These are phyloP conservation scores for Eupeodes corollae DNA, from an alignment of 1,140 invertebrate genomes.

Conservation along the genomic window DNA sequence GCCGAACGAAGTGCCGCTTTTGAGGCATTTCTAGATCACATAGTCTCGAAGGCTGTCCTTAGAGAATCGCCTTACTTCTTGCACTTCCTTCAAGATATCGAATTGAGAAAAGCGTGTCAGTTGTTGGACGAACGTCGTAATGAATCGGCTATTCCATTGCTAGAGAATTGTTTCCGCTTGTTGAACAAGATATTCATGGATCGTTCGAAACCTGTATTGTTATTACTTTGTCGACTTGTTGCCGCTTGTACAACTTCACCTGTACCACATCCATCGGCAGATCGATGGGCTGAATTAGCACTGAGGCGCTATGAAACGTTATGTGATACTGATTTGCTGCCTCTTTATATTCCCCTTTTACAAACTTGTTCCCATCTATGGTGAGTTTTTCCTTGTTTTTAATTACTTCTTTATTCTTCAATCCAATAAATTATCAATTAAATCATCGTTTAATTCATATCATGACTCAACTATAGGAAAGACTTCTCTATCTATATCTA, in stretches of 20 bases:
- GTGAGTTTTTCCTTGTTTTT: constrained; percentile 24
- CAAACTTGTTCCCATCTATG: constrained; percentile 54
- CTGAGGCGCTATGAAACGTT: constrained; percentile 52
- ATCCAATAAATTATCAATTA: not conserved
- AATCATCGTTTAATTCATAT: too few relatives aligned
- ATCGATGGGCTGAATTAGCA: constrained; percentile 58
- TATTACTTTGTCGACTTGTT: constrained; percentile 60
- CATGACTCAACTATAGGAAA: too few relatives aligned
- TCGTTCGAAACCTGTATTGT: constrained; percentile 51
- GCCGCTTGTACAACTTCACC: constrained; percentile 40
- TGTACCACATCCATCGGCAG: constrained; percentile 44
- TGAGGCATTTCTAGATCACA: constrained; percentile 51
- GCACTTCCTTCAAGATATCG: constrained; percentile 55
- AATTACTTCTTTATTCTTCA: not conserved
- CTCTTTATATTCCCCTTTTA: constrained; percentile 57
- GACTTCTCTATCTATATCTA: too few relatives aligned
- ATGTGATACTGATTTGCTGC: constrained; percentile 51
- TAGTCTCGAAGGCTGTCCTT: constrained; percentile 46
- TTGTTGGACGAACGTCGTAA: constrained; percentile 49
- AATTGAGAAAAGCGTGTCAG: constrained; percentile 49
- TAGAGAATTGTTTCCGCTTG: constrained; percentile 60
- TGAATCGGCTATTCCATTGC: constrained; percentile 48
- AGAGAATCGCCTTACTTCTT: constrained; percentile 49
- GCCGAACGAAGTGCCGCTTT: constrained; percentile 57
- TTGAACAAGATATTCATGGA: constrained; percentile 64